Percentiles rank a stretch among this genome's conserved stretches.
phyloP scores from a whole-genome alignment of 2,888 invertebrate genomes.

The Drosophila anceps region DNA sequence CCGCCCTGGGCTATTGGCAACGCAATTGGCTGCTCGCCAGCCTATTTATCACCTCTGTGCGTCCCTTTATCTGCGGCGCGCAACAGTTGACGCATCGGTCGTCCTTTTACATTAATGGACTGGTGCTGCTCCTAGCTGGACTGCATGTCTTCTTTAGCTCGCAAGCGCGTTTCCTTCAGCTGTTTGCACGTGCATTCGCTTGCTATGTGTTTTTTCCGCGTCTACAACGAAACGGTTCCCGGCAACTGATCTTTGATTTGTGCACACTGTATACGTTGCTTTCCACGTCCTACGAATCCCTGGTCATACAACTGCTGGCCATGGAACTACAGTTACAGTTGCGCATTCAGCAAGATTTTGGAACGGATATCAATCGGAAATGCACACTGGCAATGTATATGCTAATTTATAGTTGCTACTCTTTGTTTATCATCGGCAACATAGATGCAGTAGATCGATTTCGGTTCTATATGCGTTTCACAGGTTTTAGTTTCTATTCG shows the following conservation, averaged over 20 bases:
- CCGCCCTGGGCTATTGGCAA: constrained; percentile 66
- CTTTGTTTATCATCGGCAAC: constrained; percentile 98
- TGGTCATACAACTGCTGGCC: constrained; percentile 89
- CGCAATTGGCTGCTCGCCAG: constrained; percentile 60
- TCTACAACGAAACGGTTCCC: constrained; percentile 84
- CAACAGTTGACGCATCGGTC: constrained; percentile 28
- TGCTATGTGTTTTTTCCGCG: constrained; percentile 46
- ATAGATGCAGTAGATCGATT: constrained; percentile 97
- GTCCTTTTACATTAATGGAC: constrained; percentile 41
- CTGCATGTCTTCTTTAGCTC: constrained; percentile 73
- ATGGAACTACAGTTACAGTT: constrained; percentile 73
- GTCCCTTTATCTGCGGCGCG: constrained; percentile 55
- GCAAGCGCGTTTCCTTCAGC: constrained; percentile 86
- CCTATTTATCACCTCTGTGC: constrained; percentile 49
- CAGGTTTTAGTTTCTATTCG: constrained; percentile 95
- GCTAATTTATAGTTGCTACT: constrained; percentile 91
- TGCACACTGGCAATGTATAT: constrained; percentile 85
- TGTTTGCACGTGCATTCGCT: constrained; percentile 87
- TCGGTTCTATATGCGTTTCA: constrained; percentile 95
- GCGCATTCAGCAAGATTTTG: constrained; percentile 34
- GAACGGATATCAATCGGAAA: constrained; percentile 4
- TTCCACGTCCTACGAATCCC: constrained; percentile 91
- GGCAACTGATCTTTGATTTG: constrained; percentile 87
- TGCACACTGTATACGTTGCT: constrained; percentile 89
- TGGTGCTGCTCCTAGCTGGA: constrained; percentile 56